Evolutionary conservation across 2,113 vertebrate species (phyloP).

Genomic region (Leiothrix lutea): DNA sequence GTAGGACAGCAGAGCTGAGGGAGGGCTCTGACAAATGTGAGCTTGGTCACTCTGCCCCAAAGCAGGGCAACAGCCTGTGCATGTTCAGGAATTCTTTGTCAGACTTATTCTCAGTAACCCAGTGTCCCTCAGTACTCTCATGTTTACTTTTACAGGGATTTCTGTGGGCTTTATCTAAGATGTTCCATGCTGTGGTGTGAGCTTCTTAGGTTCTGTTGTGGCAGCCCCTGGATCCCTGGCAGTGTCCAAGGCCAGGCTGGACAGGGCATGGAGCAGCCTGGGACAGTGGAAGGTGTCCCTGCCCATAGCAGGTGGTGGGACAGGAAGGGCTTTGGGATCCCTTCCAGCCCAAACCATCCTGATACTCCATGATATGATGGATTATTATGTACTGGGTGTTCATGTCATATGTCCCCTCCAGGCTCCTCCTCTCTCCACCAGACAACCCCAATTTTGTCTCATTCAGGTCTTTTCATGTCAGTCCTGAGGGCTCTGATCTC

Average conservation of each 20-base stretch:
- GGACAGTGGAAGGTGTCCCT: neutral
- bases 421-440: neutral
- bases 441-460: neutral
- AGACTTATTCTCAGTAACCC: neutral
- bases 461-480: neutral
- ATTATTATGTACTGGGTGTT: neutral
- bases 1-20: neutral
- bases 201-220: neutral
- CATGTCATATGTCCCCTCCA: rapidly evolving
- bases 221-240: neutral
- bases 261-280: rapidly evolving
- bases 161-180: neutral
- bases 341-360: neutral
- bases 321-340: neutral
- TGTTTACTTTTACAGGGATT: neutral
- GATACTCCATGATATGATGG: neutral
- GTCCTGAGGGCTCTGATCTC: neutral
- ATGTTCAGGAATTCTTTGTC: neutral
- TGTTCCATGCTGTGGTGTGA: neutral
- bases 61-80: neutral
- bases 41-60: neutral
- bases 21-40: neutral
- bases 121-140: neutral
- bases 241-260: neutral
- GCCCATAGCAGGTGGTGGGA: too few species aligned